Evolutionary conservation across 2,797 vertebrate species (phyloP).

Genomic region (Setipinna tenuifilis): DNA sequence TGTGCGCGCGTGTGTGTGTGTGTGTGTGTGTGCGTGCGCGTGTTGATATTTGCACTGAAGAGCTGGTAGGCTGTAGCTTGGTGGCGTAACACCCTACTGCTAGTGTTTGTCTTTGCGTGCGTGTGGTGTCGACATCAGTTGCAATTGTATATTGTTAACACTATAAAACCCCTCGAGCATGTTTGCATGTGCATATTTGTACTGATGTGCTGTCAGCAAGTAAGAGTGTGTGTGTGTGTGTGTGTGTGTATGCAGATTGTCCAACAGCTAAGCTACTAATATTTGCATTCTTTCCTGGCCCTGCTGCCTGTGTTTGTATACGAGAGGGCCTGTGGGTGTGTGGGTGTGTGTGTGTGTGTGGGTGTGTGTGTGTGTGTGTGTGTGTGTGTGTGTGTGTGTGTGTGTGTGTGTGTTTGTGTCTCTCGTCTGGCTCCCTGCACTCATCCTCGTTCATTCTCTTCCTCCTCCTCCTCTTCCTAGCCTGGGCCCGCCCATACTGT

Average conservation of each 20-base stretch:
- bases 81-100: too few relatives aligned
- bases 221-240: too few relatives aligned
- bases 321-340: constrained; percentile 39
- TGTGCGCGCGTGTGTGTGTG: not conserved
- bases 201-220: too few relatives aligned
- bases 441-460: too few relatives aligned
- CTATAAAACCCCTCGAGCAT: not conserved
- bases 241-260: too few relatives aligned
- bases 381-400: not conserved
- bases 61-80: too few relatives aligned
- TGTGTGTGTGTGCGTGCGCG: not conserved
- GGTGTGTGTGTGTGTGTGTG: not conserved
- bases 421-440: too few relatives aligned
- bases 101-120: not conserved
- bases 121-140: not conserved
- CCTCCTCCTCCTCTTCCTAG: too few relatives aligned
- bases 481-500: too few relatives aligned
- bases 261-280: constrained; percentile 32
- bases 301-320: constrained; percentile 39
- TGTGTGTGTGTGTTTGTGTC: too few relatives aligned
- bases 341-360: not conserved
- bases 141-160: not conserved
- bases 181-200: not conserved
- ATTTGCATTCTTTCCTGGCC: constrained; percentile 51
- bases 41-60: too few relatives aligned